Conservation (phyloP, 2,797 vertebrate genomes). For the Coilia nasus region DNA sequence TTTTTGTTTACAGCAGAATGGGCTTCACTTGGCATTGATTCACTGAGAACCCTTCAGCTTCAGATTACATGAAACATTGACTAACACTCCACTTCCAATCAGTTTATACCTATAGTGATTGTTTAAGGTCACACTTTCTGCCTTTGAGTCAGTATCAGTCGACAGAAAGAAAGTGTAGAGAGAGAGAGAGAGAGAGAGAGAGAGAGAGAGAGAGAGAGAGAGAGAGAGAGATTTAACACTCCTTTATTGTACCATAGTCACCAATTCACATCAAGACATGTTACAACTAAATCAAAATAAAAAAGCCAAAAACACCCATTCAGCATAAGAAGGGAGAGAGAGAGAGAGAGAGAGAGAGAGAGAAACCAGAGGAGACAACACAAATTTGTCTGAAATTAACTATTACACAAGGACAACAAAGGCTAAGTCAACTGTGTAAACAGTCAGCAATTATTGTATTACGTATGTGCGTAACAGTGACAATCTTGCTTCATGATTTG, state of each 20-base stretch:
- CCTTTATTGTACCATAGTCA: too few relatives aligned
- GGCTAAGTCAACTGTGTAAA: not conserved
- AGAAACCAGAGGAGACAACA: not conserved
- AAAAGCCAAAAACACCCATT: too few relatives aligned
- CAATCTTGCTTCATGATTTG: not conserved
- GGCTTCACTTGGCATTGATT: not conserved
- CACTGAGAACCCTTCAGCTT: not conserved
- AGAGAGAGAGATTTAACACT: not conserved
- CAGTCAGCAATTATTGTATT: conserved; percentile 13
- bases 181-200: not conserved
- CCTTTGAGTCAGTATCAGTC: not conserved
- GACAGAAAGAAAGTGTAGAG: too few relatives aligned
- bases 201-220: not conserved
- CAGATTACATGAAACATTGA: not conserved
- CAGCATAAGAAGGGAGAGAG: conserved; percentile 20
- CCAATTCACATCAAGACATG: too few relatives aligned
- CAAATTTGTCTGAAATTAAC: not conserved
- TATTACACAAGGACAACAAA: not conserved
- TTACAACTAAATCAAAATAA: too few relatives aligned
- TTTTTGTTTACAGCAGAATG: not conserved
- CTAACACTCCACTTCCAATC: not conserved
- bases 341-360: not conserved
- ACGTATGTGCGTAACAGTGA: not conserved
- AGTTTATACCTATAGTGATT: not conserved
- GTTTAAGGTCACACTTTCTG: not conserved